Base-by-base conservation (phyloP, 92 coral and sea anemone genomes). In the Zoanthus sansibaricus region DNA sequence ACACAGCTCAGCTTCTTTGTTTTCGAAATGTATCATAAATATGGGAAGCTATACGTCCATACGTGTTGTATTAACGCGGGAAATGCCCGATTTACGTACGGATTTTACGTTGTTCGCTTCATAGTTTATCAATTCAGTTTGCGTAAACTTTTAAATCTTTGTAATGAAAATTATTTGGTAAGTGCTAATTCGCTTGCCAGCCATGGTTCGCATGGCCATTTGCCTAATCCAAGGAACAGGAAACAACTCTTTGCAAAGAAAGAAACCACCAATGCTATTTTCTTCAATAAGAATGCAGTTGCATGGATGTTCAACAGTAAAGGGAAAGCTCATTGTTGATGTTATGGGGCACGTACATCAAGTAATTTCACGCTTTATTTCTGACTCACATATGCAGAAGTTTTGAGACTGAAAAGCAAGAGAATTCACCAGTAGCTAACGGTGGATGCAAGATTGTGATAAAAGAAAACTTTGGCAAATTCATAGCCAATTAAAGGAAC, bases 231-330 rank as follows among this genome's bases (percentile, higher is more conserved):
- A 25, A 25, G n/a, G n/a, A n/a, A n/a, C n/a, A n/a, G n/a, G n/a
- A n/a, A n/a, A n/a, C n/a, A 71, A 82, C 77, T 83, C 69, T 32
- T 46, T 84, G 82, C 79, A 20, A 76, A 72, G 47, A 72, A 52
- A 84, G 82, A 84, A 32, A 76, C 79, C 64, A 44, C 66, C n/a
- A 25, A 25, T 25, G 62, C 86, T 30, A 49, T 84, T 49, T 44
- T 72, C 56, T 80, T 84, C 55, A 71, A 84, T 45, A 42, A 84
- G 47, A 72, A 72, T 46, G 87, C 87, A 46, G 78, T 72, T 30
- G 80, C 87, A 58, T 84, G 78, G 79, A 84, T 84, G 78, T 37
- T 71, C 66, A 72, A 77, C 85, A 77, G 89, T 72, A 86, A 85
- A 85, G 59, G 59, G 44, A n/a, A 64, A 86, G 71, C 89, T 25